A percentile compares a stretch with the other conserved stretches of the same genome.
Conservation (phyloP, 2,888 invertebrate genomes). For the Craniophora ligustri region DNA sequence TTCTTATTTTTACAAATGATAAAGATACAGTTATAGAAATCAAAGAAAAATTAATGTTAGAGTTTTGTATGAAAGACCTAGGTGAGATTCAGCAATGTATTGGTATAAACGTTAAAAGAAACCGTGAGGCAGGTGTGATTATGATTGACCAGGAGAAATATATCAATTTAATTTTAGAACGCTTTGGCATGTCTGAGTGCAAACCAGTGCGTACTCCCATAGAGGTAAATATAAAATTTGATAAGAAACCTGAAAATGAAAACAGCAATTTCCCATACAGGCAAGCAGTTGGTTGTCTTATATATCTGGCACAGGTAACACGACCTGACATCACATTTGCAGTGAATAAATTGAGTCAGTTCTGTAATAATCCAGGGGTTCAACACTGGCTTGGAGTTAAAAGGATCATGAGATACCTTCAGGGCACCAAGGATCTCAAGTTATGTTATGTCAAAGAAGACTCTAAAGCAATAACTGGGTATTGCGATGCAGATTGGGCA, state of each 20-base stretch:
- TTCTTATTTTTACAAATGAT: slow-evolving; percentile 21
- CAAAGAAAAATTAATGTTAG: neutral
- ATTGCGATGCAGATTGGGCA: too few relatives aligned
- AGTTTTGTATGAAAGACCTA: neutral
- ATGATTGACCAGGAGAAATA: slow-evolving; percentile 5
- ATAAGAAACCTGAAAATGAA: neutral
- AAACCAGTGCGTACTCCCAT: slow-evolving; percentile 1
- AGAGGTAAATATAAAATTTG: slow-evolving; percentile 2
- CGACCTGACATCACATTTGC: neutral
- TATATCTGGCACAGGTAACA: neutral
- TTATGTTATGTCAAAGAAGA: neutral
- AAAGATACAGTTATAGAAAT: neutral
- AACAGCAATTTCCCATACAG: neutral
- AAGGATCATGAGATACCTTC: too few relatives aligned
- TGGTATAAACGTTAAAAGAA: neutral
- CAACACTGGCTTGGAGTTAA: too few relatives aligned
- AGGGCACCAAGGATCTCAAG: neutral
- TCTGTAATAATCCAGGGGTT: neutral
- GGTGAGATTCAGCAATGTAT: neutral
- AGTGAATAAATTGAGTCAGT: neutral
- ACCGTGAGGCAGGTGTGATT: slow-evolving; percentile 1
- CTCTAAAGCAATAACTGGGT: too few relatives aligned
- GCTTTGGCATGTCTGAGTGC: neutral
- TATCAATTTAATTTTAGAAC: neutral
- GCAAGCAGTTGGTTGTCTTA: neutral